Evolutionary conservation across 2,888 invertebrate species (phyloP), one percentile per base, ranked within the genome.

Genomic region (Ormia ochracea): DNA sequence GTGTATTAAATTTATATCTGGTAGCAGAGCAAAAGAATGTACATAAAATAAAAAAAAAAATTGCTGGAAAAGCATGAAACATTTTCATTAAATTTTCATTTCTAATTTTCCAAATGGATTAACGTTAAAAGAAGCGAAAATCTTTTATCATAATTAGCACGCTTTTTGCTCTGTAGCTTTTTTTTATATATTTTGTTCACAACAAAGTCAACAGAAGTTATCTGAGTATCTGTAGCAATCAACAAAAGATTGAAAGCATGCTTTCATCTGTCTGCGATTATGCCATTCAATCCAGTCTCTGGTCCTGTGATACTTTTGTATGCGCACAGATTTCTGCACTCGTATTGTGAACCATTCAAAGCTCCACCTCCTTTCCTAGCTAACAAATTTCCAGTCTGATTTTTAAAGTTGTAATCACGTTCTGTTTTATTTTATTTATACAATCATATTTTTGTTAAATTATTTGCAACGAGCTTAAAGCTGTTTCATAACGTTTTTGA

Each of bases 41-140:
- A 28, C 50, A 31, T 31, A 17, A 48, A 72, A 56, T 61, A 19
- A 61, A 41, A 50, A 38, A 41, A 43, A 52, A 61, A 56, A 1
- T 14, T 19, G 43, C 19, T 50, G 28, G 79, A 83, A 72, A 2
- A 63, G 31, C 83, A 82, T 73, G 66, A 81, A 82, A 82, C 76
- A 83, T 84, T 86, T 86, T 83, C 86, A 87, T 87, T 87, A 86
- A 85, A 87, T 84, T 86, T 87, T 85, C 83, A 86, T 86, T 87
- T 87, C 86, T 85, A 86, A 86, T 86, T 86, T 86, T 86, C 88
- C 86, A 87, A 86, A 87, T 86, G 86, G 87, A 87, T 87, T 87
- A 86, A 86, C 85, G 82, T 86, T 84, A 85, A 86, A 85, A 86
- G 86, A 85, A 85, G 86, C 85, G 83, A 84, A 86, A 87, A 87